phyloP scores from a whole-genome alignment of 2,113 vertebrate genomes.

The Amazona vittata region DNA sequence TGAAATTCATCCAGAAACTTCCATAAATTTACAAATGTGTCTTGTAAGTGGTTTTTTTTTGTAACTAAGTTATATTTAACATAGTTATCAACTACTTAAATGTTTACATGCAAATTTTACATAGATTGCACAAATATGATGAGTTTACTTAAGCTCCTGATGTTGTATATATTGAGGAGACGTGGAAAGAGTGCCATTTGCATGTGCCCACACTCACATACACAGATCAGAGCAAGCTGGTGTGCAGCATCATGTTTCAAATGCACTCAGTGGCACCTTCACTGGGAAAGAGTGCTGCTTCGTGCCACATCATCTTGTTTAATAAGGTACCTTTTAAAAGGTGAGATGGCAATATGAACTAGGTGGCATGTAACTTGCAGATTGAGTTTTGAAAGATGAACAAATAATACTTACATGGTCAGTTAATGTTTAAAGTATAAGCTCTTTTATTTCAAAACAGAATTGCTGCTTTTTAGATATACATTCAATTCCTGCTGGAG shows the following conservation, averaged over 20 bases:
- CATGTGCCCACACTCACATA: neutral
- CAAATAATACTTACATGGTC: neutral
- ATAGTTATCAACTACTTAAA: neutral
- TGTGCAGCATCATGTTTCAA: neutral
- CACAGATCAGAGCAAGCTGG: neutral
- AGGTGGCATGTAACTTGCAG: neutral
- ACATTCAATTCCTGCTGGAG: neutral
- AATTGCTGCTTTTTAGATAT: neutral
- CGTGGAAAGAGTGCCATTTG: neutral
- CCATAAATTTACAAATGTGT: neutral
- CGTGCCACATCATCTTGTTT: neutral
- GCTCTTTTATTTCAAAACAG: neutral
- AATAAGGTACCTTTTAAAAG: neutral
- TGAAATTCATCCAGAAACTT: neutral
- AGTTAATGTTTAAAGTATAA: neutral
- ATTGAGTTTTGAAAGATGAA: neutral
- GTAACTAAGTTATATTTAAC: neutral
- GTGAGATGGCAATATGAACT: neutral
- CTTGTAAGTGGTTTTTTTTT: neutral
- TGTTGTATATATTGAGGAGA: neutral
- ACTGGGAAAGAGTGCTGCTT: neutral
- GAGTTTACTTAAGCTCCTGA: neutral
- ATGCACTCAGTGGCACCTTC: neutral
- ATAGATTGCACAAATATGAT: neutral
- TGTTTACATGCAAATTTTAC: neutral